A percentile compares a stretch with the other conserved stretches of the same genome.
phyloP scores from a whole-genome alignment of 1,140 invertebrate species.

The Halyomorpha halys region DNA sequence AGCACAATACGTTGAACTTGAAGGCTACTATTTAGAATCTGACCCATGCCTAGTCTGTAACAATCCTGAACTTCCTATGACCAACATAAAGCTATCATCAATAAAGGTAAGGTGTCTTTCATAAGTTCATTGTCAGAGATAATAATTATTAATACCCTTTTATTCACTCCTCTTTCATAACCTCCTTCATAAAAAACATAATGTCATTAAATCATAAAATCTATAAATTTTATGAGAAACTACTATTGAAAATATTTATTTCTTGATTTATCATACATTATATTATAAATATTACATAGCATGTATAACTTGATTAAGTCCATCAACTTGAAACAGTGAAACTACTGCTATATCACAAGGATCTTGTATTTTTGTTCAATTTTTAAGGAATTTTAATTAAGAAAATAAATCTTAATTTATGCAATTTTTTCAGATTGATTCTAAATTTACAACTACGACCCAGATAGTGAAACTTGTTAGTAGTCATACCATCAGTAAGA shows the following conservation, averaged over 20 bases:
- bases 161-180: no score
- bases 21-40: conserved; percentile 92
- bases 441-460: conserved; percentile 94
- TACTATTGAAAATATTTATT: no score
- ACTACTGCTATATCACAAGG: no score
- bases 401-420: no score
- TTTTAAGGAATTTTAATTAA: no score
- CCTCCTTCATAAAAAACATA: no score
- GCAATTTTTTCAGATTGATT: conserved; percentile 55
- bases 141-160: not conserved
- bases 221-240: no score
- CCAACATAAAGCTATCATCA: conserved; percentile 82
- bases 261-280: no score
- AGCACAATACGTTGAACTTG: conserved; percentile 84
- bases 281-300: no score
- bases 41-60: conserved; percentile 96
- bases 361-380: not conserved
- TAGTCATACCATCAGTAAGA: conserved; percentile 89
- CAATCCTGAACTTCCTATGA: conserved; percentile 88
- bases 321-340: no score
- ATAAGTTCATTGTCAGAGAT: not conserved
- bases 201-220: no score
- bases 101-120: conserved; percentile 56
- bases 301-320: no score
- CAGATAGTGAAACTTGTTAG: conserved; percentile 94